These are phyloP conservation scores for Poicephalus meyeri DNA, from an alignment of 2,113 vertebrate genomes.

Conservation along the genomic window DNA sequence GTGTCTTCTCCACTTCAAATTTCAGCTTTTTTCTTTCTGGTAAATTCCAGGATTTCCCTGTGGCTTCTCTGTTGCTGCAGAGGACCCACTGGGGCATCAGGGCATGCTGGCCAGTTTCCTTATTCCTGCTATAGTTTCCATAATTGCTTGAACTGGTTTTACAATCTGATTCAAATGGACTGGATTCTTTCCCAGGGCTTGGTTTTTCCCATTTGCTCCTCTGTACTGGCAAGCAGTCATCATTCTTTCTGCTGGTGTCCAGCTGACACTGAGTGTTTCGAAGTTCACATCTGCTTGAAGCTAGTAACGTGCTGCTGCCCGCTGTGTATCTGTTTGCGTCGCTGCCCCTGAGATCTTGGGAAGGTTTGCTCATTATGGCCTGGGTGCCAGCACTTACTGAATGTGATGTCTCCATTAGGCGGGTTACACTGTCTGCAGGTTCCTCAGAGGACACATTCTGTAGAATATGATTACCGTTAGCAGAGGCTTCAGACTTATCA, in stretches of 20 bases:
- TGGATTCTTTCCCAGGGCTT: slow-evolving; percentile 29
- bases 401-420: neutral
- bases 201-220: slow-evolving; percentile 51
- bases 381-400: neutral
- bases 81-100: neutral
- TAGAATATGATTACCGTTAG: neutral
- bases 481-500: neutral
- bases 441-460: neutral
- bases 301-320: neutral
- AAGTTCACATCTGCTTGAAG: neutral
- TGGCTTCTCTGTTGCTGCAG: neutral
- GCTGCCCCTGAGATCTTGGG: neutral
- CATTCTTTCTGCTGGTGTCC: neutral
- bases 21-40: slow-evolving; percentile 88
- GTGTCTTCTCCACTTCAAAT: slow-evolving; percentile 67
- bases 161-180: neutral
- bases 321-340: neutral
- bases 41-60: slow-evolving; percentile 41
- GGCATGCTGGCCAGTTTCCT: neutral
- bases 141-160: neutral
- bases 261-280: neutral
- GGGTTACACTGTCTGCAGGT: neutral
- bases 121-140: neutral
- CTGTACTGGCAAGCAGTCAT: slow-evolving; percentile 6
- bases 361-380: neutral